Evolutionary conservation across 2,113 vertebrate genomes (phyloP), one percentile per base, ranked within the genome.

Genomic region (Syngnathus floridae): DNA sequence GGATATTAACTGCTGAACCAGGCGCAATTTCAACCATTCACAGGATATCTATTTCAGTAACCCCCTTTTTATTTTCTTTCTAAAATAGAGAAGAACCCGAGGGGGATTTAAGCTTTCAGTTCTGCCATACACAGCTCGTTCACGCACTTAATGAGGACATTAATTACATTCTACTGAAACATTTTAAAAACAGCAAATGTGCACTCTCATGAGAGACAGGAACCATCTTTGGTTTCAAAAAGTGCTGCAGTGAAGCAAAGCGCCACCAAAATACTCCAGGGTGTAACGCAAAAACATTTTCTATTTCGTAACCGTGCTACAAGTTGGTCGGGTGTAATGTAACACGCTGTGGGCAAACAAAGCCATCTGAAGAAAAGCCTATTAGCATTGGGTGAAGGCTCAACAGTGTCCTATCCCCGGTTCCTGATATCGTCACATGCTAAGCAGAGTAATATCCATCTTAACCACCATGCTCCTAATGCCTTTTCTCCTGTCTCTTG

Each of bases 381-480:
- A 84, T 87, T 82, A 82, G 73, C 3, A 4, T 10, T 19, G 51
- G 75, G 77, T 69, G 1, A 69, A 56, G 70, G 70, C 73, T 82
- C 84, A 83, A 84, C 83, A 70, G 75, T 74, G 63, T 64, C 80
- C 75, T 70, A 74, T 84, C 84, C 82, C 86, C 81, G 66, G 75
- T 65, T 63, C 68, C 78, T 82, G 54, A 56, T 74, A 74, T 37
- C 78, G 87, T 88, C 86, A 82, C 79, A 86, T 89, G 87, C 81
- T 87, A 82, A 82, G 82, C 75, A 76, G 75, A 79, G 80, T 86
- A 87, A 90, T 83, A 85, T 84, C 84, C 83, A 78, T 76, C 88
- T 89, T 84, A 88, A 82, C 85, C 79, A 75, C 79, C 69, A 69
- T 74, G 82, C 76, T 77, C 57, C 77, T 82, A 89, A 87, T 85